Conservation (phyloP, 2,113 vertebrate genomes). For the Heterocephalus glaber region DNA sequence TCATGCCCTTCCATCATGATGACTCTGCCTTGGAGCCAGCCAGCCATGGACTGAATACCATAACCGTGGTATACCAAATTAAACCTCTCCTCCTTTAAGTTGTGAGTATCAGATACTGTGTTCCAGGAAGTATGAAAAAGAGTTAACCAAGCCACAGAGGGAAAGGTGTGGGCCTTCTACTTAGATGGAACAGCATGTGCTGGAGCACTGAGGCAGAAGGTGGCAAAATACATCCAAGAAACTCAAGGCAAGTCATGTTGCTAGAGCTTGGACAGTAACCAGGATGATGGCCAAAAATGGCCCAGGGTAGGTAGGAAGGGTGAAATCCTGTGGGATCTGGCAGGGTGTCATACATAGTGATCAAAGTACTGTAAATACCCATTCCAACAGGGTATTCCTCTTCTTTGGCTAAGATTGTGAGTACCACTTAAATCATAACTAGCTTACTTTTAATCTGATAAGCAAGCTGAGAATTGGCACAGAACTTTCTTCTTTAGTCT, state of each 20-base stretch:
- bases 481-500: not conserved
- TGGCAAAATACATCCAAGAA: no score
- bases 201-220: not conserved
- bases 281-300: not conserved
- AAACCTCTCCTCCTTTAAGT: not conserved
- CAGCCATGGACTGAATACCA: not conserved
- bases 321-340: not conserved
- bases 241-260: not conserved
- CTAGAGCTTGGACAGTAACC: not conserved
- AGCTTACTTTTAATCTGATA: not conserved
- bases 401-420: not conserved
- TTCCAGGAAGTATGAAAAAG: not conserved
- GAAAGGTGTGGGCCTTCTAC: not conserved
- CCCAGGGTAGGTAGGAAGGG: rapidly evolving
- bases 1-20: not conserved
- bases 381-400: not conserved
- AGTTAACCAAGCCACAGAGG: not conserved
- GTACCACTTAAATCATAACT: not conserved
- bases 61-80: not conserved
- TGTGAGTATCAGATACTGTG: not conserved
- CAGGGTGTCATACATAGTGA: not conserved
- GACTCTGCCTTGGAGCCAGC: not conserved
- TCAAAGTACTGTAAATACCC: not conserved
- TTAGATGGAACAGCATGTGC: not conserved
- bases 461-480: not conserved